Evolutionary conservation across 2,888 invertebrate genomes (phyloP), one percentile per base, ranked within the genome.

Genomic region (Homarus gammarus): DNA sequence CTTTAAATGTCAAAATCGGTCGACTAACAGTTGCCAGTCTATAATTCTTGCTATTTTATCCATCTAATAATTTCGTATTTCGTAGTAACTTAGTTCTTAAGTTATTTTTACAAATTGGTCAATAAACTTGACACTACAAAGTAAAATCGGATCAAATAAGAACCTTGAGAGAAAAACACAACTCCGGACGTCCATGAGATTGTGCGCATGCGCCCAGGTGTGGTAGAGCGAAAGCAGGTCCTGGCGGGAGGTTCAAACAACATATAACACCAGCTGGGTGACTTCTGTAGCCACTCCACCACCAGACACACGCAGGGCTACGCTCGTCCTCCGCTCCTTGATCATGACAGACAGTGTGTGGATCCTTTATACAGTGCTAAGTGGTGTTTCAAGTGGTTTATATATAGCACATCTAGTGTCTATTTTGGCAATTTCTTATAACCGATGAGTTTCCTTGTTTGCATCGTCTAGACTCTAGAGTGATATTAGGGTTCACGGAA

Each of bases 161-260:
- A 44, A 12, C 44, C 44, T 44, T 44, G 44, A 44, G 12, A 12
- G 6, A 18, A 56, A 56, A 56, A 3, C 3, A 22, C 3, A 56
- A 73, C 12, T 73, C 0, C 6, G 38, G 73, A 38, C 15, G 38
- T 38, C n/a, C 22, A 2, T 8, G 40, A n/a, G 78, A 49, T 3
- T 12, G 40, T 82, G 70, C 82, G 82, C 82, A 68, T 68, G 82
- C 82, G 82, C 82, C 27, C 78, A 82, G 82, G 82, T 82, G 70
- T 44, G 44, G 15, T 2, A 40, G 40, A 70, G 8, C 6, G 44
- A 31, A 33, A 31, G 22, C 38, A 64, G 44, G 31, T 44, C 8
- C 40, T 33, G 82, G 82, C 82, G 82, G 82, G 82, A 44, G 68
- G 56, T 82, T 82, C 70, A 82, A 70, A 82, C n/a, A 33, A n/a